phyloP scores from a whole-genome alignment of 2,113 vertebrate species.

The Trichechus manatus region DNA sequence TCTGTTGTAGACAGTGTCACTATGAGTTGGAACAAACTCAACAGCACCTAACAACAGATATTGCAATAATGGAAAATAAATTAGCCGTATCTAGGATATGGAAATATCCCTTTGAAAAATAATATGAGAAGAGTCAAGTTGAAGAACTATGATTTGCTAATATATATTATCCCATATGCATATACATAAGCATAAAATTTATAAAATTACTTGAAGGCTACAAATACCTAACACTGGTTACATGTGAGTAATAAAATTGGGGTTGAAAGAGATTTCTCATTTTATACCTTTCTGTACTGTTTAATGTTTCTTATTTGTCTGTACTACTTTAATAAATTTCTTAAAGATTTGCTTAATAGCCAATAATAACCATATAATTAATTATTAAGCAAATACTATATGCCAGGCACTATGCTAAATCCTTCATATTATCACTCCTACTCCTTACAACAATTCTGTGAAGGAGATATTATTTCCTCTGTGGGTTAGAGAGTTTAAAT shows the following conservation, averaged over 20 bases:
- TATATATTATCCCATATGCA: no score
- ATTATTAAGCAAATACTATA: neutral
- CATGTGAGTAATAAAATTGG: neutral
- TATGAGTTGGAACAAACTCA: no score
- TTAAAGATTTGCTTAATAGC: neutral
- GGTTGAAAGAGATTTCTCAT: neutral
- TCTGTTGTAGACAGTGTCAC: no score
- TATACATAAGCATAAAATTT: neutral
- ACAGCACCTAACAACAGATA: no score
- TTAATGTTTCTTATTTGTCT: neutral
- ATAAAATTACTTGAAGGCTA: neutral
- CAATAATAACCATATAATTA: neutral
- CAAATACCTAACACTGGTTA: neutral
- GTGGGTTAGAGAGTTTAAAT: neutral
- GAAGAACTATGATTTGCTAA: neutral
- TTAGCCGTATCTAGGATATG: neutral
- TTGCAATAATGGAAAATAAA: neutral
- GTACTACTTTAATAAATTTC: constrained; percentile 8
- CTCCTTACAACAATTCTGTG: neutral
- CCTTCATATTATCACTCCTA: neutral
- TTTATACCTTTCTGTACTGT: constrained; percentile 21
- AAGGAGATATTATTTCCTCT: neutral
- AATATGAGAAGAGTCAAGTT: neutral
- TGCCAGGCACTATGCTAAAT: neutral
- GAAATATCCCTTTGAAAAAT: neutral